Percentiles rank a stretch among this genome's conserved stretches.
Conservation (phyloP, 2,113 vertebrate species). For the Syngnathus typhle region DNA sequence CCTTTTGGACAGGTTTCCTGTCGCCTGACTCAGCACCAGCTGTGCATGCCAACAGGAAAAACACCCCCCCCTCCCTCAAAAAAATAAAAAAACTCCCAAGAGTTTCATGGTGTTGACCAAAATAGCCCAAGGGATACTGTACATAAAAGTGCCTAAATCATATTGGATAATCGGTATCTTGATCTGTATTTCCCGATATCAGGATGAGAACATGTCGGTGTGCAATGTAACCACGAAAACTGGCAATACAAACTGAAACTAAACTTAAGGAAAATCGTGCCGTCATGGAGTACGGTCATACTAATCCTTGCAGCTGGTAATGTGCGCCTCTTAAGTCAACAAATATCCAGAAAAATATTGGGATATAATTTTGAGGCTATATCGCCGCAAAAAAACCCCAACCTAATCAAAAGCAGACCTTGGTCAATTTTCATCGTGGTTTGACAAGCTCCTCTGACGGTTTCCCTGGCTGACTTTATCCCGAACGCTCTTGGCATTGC, state of each 20-base stretch:
- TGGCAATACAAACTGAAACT: neutral
- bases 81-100: constrained; percentile 44
- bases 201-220: neutral
- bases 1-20: constrained; percentile 61
- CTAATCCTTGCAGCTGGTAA: neutral
- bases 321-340: neutral
- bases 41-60: constrained; percentile 53
- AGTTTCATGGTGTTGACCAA: constrained; percentile 37
- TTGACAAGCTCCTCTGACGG: constrained; percentile 45
- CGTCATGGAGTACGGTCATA: neutral
- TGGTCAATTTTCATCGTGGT: constrained; percentile 47
- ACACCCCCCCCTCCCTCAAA: constrained; percentile 30
- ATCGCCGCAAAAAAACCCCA: constrained; percentile 26
- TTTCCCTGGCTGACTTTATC: constrained; percentile 43
- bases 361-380: constrained; percentile 9
- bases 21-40: constrained; percentile 69
- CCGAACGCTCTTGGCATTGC: constrained; percentile 41
- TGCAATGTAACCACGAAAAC: neutral
- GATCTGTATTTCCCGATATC: neutral
- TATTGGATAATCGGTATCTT: neutral
- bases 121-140: neutral
- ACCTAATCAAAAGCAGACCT: constrained; percentile 46
- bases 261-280: neutral
- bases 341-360: neutral
- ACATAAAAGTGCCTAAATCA: neutral